Percentiles rank a stretch among this genome's conserved stretches.
These are phyloP conservation scores for Pardalotus punctatus DNA, from an alignment of 2,113 vertebrate genomes.

Conservation along the genomic window DNA sequence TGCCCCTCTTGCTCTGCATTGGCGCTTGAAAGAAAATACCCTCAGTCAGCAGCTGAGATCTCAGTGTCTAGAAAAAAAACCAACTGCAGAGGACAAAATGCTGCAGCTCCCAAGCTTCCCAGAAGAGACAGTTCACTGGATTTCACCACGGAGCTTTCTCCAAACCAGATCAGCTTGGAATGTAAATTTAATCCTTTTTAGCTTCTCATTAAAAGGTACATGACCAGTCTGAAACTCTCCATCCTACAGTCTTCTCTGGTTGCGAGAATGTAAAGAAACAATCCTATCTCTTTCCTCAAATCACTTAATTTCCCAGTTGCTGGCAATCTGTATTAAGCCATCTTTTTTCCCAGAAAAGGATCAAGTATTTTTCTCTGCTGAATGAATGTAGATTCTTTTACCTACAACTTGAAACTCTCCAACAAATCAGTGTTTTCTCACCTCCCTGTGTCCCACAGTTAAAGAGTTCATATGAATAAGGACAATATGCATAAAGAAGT, in stretches of 20 bases:
- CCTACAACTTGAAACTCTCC: background rate
- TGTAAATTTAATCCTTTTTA: conserved; percentile 8
- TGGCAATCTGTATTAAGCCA: background rate
- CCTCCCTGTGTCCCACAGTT: background rate
- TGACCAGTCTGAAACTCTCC: background rate
- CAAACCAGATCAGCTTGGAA: background rate
- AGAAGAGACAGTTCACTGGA: background rate
- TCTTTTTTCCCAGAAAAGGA: background rate
- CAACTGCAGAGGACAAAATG: background rate
- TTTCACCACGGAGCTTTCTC: background rate
- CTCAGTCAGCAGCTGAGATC: background rate
- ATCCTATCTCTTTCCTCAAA: background rate
- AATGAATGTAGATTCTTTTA: background rate
- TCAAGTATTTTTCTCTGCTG: background rate
- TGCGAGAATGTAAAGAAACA: background rate
- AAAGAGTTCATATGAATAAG: background rate
- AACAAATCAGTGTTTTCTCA: background rate
- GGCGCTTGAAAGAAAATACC: conserved; percentile 8
- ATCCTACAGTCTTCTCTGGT: background rate
- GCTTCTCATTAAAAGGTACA: conserved; percentile 5
- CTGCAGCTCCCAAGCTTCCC: background rate
- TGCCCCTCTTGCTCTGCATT: background rate
- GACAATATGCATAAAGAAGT: background rate
- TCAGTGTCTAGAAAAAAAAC: background rate
- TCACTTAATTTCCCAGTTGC: background rate